Conservation (phyloP, 1,140 invertebrate genomes). For the Drosophila pandora region DNA sequence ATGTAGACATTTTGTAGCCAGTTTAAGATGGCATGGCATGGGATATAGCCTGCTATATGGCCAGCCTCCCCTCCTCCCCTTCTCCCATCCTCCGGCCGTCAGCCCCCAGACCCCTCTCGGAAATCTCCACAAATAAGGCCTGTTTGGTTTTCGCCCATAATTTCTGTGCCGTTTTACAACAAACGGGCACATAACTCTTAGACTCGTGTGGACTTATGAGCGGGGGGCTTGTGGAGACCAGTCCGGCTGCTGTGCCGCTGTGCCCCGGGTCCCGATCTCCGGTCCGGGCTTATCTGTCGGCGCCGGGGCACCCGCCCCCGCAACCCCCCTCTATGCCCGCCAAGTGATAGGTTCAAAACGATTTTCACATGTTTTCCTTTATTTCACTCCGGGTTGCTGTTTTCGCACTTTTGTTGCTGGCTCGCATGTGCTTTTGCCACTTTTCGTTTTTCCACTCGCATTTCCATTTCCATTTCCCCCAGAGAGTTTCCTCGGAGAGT, state of each 20-base stretch:
- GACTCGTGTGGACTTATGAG: constrained; percentile 38
- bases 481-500: constrained; percentile 8
- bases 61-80: not conserved
- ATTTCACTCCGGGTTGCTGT: constrained; percentile 32
- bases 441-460: constrained; percentile 36
- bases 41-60: constrained; percentile 7
- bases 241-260: not conserved
- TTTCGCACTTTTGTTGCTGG: constrained; percentile 40
- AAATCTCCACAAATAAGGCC: constrained; percentile 47
- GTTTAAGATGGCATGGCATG: constrained; percentile 61
- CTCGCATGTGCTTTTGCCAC: constrained; percentile 41
- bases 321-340: not conserved
- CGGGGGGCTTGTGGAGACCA: constrained; percentile 18
- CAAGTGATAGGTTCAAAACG: constrained; percentile 53
- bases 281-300: constrained; percentile 58
- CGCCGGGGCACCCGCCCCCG: constrained; percentile 22
- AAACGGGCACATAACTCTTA: constrained; percentile 74
- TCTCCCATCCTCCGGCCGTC: not conserved
- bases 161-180: constrained; percentile 74
- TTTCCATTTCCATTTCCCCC: constrained; percentile 25
- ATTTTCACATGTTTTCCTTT: constrained; percentile 75
- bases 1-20: constrained; percentile 78
- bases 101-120: not conserved
- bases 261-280: constrained; percentile 8
- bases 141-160: constrained; percentile 79